These are phyloP conservation scores for Tenthredo livida DNA, from an alignment of 2,888 invertebrate genomes.

Conservation along the genomic window DNA sequence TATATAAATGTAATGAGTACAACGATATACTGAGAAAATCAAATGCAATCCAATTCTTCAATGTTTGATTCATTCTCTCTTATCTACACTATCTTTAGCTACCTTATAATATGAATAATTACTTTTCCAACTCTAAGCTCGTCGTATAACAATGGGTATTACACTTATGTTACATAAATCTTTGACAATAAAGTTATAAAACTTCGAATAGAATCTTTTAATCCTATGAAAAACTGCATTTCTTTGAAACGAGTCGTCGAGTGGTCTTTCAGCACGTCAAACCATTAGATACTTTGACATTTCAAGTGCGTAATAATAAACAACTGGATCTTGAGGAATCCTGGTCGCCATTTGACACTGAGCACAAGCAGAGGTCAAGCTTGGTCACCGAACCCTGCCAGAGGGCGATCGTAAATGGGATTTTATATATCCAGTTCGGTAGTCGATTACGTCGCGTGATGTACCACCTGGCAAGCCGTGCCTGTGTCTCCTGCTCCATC, in stretches of 20 bases:
- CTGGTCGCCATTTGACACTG: conserved; percentile 4
- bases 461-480: conserved; percentile 80
- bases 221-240: not conserved
- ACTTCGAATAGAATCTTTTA: not conserved
- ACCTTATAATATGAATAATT: conserved; percentile 17
- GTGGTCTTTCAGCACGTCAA: not conserved
- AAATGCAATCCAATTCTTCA: conserved; percentile 6
- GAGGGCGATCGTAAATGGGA: conserved; percentile 95
- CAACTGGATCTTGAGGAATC: conserved; percentile 5
- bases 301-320: conserved; percentile 8
- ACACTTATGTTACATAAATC: conserved; percentile 24
- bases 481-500: conserved; percentile 91
- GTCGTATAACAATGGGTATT: conserved; percentile 2
- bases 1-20: conserved; percentile 1
- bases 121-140: conserved; percentile 22
- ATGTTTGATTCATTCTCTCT: not conserved
- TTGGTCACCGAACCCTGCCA: conserved; percentile 93
- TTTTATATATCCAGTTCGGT: conserved; percentile 92
- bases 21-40: conserved; percentile 3
- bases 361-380: not conserved
- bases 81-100: not conserved
- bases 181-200: conserved; percentile 13
- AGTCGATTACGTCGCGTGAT: conserved; percentile 86
- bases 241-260: not conserved
- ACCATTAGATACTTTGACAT: conserved; percentile 27